These are phyloP conservation scores for Salticus scenicus DNA, from an alignment of 2,888 invertebrate genomes.

Conservation along the genomic window DNA sequence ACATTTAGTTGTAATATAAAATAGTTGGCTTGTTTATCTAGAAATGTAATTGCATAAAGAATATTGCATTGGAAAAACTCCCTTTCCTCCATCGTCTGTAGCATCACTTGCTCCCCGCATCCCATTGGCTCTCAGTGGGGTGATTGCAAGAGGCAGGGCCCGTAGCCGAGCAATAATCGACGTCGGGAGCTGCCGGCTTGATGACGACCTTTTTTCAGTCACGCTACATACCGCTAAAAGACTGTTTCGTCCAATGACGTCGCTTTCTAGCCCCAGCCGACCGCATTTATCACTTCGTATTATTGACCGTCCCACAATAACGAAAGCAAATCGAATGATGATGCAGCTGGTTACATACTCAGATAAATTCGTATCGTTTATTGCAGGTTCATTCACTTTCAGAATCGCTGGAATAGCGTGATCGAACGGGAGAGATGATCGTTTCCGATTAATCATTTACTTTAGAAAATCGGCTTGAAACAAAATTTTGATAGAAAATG, in stretches of 20 bases:
- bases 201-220: conserved; percentile 66
- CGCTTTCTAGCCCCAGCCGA: conserved; percentile 12
- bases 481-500: too few relatives aligned
- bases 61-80: not conserved
- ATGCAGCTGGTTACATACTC: conserved; percentile 29
- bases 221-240: conserved; percentile 39
- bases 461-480: too few relatives aligned
- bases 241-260: conserved; percentile 23
- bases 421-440: not conserved
- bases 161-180: conserved; percentile 53
- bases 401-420: not conserved
- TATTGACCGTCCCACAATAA: conserved; percentile 63
- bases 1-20: too few relatives aligned
- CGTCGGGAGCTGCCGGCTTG: conserved; percentile 39
- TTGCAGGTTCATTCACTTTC: not conserved
- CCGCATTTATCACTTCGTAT: conserved; percentile 68
- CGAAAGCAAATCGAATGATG: conserved; percentile 53
- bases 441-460: too few relatives aligned
- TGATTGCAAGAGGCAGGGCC: conserved; percentile 46
- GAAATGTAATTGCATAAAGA: not conserved
- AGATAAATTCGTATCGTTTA: conserved; percentile 5
- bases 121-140: conserved; percentile 27
- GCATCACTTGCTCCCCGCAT: conserved; percentile 17
- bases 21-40: not conserved
- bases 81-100: conserved; percentile 5